These are phyloP conservation scores for Phyllotreta striolata DNA, from an alignment of 2,888 invertebrate species.

Conservation along the genomic window DNA sequence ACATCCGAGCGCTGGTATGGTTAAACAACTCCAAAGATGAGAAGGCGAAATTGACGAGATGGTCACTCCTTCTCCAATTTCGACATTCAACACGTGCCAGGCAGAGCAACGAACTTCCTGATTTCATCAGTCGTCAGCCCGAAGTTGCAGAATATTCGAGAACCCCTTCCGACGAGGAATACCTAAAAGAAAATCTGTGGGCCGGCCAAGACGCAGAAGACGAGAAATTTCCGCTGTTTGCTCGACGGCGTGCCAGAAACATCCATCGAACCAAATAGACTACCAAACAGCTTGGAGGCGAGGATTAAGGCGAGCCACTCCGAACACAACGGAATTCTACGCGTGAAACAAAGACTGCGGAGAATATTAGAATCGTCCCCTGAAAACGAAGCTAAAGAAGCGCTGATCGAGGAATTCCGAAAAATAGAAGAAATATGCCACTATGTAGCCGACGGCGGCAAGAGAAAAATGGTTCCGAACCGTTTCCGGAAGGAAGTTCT, in stretches of 20 bases:
- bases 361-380: not conserved
- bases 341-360: not conserved
- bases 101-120: constrained; percentile 39
- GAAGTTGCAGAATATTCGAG: not conserved
- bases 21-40: constrained; percentile 32
- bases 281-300: not conserved
- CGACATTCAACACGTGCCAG: constrained; percentile 43
- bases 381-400: not conserved
- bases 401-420: not conserved
- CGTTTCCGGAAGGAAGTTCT: not conserved
- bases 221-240: not conserved
- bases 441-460: constrained; percentile 28
- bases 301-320: not conserved
- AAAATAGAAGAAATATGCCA: constrained; percentile 40
- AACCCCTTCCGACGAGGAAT: not conserved
- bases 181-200: not conserved
- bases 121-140: constrained; percentile 39
- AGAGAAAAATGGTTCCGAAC: too few relatives aligned
- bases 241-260: not conserved
- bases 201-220: not conserved
- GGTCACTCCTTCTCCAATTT: constrained; percentile 39
- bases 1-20: constrained; percentile 43
- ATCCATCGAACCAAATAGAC: not conserved
- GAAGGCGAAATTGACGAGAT: constrained; percentile 35
- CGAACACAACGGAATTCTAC: not conserved